phyloP scores from a whole-genome alignment of 2,888 invertebrate species.

The Cosmia pyralina region DNA sequence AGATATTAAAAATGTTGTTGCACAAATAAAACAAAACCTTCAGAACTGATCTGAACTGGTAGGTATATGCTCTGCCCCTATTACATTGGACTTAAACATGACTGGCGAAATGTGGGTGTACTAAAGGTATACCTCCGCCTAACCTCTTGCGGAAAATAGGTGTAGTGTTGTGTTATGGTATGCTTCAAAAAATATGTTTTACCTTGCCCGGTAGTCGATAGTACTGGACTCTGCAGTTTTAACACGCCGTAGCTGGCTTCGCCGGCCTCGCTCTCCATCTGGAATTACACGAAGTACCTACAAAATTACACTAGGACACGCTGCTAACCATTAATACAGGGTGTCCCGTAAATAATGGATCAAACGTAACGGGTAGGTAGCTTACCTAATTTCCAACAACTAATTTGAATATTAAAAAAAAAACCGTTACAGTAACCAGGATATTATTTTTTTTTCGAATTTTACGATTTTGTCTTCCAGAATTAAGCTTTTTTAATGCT shows the following conservation, averaged over 20 bases:
- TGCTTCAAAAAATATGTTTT: conserved; percentile 16
- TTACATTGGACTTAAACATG: neutral
- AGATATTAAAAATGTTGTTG: too few relatives aligned
- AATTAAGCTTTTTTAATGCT: too few relatives aligned
- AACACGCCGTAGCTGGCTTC: conserved; percentile 93
- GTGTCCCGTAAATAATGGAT: too few relatives aligned
- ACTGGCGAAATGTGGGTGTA: neutral
- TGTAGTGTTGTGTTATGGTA: neutral
- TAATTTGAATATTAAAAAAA: too few relatives aligned
- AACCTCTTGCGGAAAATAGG: too few relatives aligned
- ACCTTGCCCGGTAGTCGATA: conserved; percentile 79
- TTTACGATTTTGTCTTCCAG: too few relatives aligned
- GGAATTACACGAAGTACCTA: conserved; percentile 58
- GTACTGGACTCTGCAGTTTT: conserved; percentile 93
- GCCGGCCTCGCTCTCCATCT: conserved; percentile 86
- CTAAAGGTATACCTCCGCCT: neutral
- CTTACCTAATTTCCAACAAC: too few relatives aligned
- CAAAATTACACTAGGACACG: neutral
- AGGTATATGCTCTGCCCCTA: neutral
- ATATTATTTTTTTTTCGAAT: too few relatives aligned
- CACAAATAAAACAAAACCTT: neutral
- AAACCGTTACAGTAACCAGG: too few relatives aligned
- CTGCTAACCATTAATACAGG: neutral
- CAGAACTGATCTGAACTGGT: neutral
- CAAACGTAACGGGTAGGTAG: too few relatives aligned